These are phyloP conservation scores for Cryptotis parvus DNA, from an alignment of 2,113 vertebrate genomes.

Conservation along the genomic window DNA sequence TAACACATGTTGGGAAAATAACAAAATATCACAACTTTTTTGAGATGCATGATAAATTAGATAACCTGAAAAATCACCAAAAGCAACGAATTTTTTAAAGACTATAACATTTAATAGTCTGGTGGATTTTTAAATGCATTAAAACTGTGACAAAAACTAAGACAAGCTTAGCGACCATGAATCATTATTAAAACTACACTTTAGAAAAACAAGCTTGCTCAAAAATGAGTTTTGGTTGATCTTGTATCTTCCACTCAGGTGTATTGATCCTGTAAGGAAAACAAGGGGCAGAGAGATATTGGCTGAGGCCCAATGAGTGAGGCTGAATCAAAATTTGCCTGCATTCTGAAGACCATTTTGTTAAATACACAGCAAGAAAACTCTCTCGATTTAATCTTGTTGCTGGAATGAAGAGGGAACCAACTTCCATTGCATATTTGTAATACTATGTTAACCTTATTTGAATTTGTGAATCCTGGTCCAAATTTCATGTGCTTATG, in stretches of 20 bases:
- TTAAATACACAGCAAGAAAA: background rate
- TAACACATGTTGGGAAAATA: slow-evolving; percentile 28
- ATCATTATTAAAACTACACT: background rate
- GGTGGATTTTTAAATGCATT: background rate
- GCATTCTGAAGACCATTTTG: background rate
- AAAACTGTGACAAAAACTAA: background rate
- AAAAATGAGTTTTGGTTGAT: background rate
- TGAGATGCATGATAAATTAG: background rate
- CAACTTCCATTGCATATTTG: background rate
- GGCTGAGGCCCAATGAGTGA: background rate
- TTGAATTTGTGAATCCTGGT: background rate
- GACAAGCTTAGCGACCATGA: slow-evolving; percentile 19
- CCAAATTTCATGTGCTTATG: background rate
- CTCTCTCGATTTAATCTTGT: background rate
- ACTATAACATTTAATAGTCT: background rate
- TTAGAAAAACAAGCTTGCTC: background rate
- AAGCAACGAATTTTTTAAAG: background rate
- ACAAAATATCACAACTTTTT: slow-evolving; percentile 19
- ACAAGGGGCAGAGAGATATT: background rate
- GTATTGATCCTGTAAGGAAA: background rate
- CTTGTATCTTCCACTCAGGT: background rate
- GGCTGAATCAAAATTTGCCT: background rate
- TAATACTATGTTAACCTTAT: background rate
- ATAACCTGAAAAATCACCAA: background rate
- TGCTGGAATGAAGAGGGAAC: background rate